phyloP scores from a whole-genome alignment of 2,113 vertebrate genomes.

The Stegastes partitus region DNA sequence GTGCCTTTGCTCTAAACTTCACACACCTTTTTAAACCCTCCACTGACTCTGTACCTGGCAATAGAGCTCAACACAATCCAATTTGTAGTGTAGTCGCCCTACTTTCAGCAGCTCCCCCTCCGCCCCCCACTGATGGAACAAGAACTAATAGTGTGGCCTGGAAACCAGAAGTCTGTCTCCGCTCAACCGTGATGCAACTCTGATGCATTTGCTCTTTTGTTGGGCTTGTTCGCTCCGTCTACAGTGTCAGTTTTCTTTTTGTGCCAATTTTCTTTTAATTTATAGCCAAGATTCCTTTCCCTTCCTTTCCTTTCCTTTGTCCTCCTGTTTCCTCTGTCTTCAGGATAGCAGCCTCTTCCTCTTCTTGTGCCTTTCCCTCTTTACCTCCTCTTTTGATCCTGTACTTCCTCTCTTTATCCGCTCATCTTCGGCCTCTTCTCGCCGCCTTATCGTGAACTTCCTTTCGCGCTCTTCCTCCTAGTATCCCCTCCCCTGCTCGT shows the following conservation, averaged over 20 bases:
- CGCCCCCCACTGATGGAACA: conserved; percentile 33
- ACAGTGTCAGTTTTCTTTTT: background rate
- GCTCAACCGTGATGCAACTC: conserved; percentile 32
- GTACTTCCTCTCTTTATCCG: conserved; percentile 50
- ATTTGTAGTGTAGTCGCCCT: background rate
- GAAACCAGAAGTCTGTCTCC: conserved; percentile 51
- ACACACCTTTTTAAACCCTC: conserved; percentile 1
- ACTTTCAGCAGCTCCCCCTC: background rate
- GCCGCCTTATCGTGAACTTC: conserved; percentile 36
- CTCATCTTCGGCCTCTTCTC: conserved; percentile 40
- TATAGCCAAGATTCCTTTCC: background rate
- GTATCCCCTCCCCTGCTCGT: conserved; percentile 14
- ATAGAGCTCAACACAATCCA: conserved; percentile 7
- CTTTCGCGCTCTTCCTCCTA: conserved; percentile 35
- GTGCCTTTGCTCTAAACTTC: background rate
- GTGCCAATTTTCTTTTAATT: background rate
- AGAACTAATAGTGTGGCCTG: conserved; percentile 26
- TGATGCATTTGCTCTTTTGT: conserved; percentile 36
- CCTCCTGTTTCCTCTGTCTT: conserved; percentile 24
- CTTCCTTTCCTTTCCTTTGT: background rate
- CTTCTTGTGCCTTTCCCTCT: conserved; percentile 27
- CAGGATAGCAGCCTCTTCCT: conserved; percentile 27
- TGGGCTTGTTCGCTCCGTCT: conserved; percentile 10
- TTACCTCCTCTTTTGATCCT: conserved; percentile 30
- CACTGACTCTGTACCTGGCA: conserved; percentile 12